Percentiles rank a stretch among this genome's conserved stretches.
Conservation (phyloP, 2,797 vertebrate species). For the Natrix natrix region DNA sequence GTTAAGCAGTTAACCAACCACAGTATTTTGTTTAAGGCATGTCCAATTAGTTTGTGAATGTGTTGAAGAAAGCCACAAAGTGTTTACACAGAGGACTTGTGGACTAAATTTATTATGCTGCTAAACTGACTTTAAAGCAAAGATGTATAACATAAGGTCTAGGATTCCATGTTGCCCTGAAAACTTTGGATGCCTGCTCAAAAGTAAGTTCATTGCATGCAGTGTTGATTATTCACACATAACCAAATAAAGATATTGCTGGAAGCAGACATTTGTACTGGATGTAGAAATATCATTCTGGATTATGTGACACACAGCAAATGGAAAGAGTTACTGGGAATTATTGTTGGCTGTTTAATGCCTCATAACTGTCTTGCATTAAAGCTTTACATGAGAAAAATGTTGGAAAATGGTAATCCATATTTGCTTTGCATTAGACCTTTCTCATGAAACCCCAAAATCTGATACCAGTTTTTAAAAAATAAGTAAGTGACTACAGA, state of each 20-base stretch:
- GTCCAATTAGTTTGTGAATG: neutral
- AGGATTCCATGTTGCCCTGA: neutral
- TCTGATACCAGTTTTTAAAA: constrained; percentile 13
- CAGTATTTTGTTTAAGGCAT: neutral
- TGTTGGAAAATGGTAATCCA: constrained; percentile 42
- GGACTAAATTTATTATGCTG: neutral
- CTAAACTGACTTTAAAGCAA: neutral
- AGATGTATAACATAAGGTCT: neutral
- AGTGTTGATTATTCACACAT: neutral
- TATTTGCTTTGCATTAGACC: constrained; percentile 6
- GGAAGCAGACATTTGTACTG: neutral
- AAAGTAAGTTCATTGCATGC: neutral
- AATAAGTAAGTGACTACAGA: rapidly evolving
- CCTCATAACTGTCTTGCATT: constrained; percentile 41
- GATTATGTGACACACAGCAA: constrained; percentile 14
- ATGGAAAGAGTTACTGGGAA: constrained; percentile 16
- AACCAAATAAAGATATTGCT: neutral
- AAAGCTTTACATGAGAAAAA: constrained; percentile 49
- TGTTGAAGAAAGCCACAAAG: neutral
- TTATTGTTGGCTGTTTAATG: constrained; percentile 38
- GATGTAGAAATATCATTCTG: neutral
- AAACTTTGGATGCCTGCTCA: neutral
- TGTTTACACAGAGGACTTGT: neutral
- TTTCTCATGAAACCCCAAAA: constrained; percentile 29
- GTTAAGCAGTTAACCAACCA: neutral